Conservation (phyloP, 2,113 vertebrate species). For the Labeo rohita region DNA sequence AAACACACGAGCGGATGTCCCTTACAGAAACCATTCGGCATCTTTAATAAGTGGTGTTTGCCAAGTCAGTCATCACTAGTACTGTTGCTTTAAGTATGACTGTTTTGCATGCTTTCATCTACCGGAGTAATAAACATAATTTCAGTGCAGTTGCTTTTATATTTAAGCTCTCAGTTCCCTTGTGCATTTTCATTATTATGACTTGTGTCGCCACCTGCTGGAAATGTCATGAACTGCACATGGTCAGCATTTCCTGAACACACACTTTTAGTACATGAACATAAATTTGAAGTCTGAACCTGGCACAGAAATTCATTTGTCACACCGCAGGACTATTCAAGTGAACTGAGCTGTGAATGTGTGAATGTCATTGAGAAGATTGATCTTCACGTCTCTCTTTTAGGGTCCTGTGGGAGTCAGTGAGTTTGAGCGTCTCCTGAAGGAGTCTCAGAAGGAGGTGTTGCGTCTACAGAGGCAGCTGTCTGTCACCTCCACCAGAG, state of each 20-base stretch:
- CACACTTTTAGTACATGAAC: not conserved
- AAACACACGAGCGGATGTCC: not conserved
- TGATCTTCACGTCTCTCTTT: not conserved
- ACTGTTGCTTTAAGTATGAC: not conserved
- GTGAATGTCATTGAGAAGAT: not conserved
- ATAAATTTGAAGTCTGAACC: not conserved
- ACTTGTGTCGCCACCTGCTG: conserved; percentile 67
- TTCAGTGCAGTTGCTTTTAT: not conserved
- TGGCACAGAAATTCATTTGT: not conserved
- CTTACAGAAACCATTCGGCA: too few relatives aligned
- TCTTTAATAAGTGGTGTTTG: not conserved
- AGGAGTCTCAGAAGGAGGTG: conserved; percentile 94
- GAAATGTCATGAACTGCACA: conserved; percentile 54
- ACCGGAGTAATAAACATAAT: not conserved
- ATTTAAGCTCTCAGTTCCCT: not conserved
- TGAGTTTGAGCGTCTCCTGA: conserved; percentile 87
- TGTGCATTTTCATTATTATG: not conserved
- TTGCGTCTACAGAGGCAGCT: conserved; percentile 93
- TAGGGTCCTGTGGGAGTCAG: conserved; percentile 68
- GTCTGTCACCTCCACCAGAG: conserved; percentile 75
- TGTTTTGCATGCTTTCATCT: not conserved
- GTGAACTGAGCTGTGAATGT: conserved; percentile 8
- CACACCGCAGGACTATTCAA: not conserved
- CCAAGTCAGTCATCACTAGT: not conserved
- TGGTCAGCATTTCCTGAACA: conserved; percentile 48